phyloP scores from a whole-genome alignment of 2,888 invertebrate genomes.

The Formica aserva region DNA sequence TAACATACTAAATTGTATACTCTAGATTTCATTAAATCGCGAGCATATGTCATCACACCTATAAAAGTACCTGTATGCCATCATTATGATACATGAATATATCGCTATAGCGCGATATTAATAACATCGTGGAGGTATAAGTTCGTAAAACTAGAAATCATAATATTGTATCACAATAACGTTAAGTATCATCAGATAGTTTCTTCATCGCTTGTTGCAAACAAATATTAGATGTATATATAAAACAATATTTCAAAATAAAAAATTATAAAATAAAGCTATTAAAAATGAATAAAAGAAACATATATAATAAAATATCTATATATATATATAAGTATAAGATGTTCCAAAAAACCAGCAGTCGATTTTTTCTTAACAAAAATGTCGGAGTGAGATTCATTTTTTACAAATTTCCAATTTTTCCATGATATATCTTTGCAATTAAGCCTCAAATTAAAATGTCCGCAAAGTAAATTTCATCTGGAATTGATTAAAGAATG shows the following conservation, averaged over 20 bases:
- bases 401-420: not conserved
- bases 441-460: not conserved
- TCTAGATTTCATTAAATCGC: conserved; percentile 48
- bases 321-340: too few species aligned
- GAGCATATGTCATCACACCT: not conserved
- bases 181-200: not conserved
- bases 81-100: conserved; percentile 25
- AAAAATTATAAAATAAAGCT: not conserved
- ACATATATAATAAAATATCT: not conserved
- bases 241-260: not conserved
- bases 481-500: not conserved
- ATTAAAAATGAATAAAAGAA: not conserved
- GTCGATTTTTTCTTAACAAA: not conserved
- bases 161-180: conserved; percentile 4
- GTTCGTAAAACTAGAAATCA: conserved; percentile 9
- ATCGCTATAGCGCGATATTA: not conserved
- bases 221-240: not conserved
- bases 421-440: not conserved
- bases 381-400: not conserved
- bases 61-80: conserved; percentile 12
- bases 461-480: not conserved
- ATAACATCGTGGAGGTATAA: conserved; percentile 11
- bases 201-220: not conserved
- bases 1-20: conserved; percentile 54
- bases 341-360: too few species aligned